phyloP scores from a whole-genome alignment of 2,888 invertebrate species.

The Cataglyphis cursor region DNA sequence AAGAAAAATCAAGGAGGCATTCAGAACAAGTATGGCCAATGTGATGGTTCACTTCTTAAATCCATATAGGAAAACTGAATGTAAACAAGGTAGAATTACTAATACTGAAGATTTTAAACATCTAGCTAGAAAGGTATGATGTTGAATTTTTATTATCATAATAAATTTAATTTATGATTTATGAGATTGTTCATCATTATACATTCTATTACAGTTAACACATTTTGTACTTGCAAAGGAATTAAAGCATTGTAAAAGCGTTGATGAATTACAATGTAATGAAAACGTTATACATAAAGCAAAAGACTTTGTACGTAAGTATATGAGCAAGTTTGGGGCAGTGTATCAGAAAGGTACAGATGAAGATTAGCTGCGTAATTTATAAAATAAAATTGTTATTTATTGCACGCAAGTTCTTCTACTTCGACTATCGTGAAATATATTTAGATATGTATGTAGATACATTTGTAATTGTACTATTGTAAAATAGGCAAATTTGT shows the following conservation, averaged over 20 bases:
- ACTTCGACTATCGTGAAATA: constrained; percentile 68
- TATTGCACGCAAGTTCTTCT: constrained; percentile 68
- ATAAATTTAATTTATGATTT: not conserved
- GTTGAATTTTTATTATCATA: constrained; percentile 12
- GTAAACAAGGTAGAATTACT: constrained; percentile 94
- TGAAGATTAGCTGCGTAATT: constrained; percentile 86
- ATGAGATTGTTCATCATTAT: not conserved
- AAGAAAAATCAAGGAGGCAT: constrained; percentile 94
- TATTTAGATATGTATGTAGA: constrained; percentile 74
- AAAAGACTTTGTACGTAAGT: constrained; percentile 97
- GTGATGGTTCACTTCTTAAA: constrained; percentile 95
- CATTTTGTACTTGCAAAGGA: constrained; percentile 98
- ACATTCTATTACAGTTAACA: constrained; percentile 91
- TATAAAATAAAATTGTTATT: constrained; percentile 75
- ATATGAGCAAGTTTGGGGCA: constrained; percentile 97
- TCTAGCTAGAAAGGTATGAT: constrained; percentile 94
- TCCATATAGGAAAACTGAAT: constrained; percentile 95
- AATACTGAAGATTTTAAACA: constrained; percentile 97
- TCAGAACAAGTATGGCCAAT: constrained; percentile 92
- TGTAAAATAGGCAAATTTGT: constrained; percentile 76
- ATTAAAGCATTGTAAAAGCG: constrained; percentile 95
- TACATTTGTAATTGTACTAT: constrained; percentile 74
- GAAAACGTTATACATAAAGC: constrained; percentile 98
- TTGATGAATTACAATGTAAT: constrained; percentile 94
- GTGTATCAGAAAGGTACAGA: constrained; percentile 91